Percentiles rank a stretch among this genome's conserved stretches.
phyloP scores from a whole-genome alignment of 2,113 vertebrate species.

The human (Homo sapiens) region GRCh38 chrX:22643001-22643500 shows the following conservation, averaged over 20 bases:
- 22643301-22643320: neutral
- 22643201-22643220: neutral
- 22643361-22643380: neutral
- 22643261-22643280: neutral
- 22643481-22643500: neutral
- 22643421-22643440: neutral
- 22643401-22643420: neutral
- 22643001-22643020: neutral
- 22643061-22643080: neutral
- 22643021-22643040: neutral
- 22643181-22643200: neutral
- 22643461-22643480: neutral
- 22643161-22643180: neutral
- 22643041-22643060: neutral
- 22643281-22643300: neutral
- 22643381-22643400: neutral
- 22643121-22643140: neutral
- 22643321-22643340: constrained; percentile 39
- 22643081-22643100: neutral
- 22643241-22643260: neutral
- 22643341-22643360: neutral
- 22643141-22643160: neutral
- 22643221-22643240: neutral
- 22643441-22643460: neutral
- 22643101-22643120: constrained; percentile 25